Evolutionary conservation across 2,888 invertebrate genomes (phyloP).

Genomic region (Adelognathus sp.): DNA sequence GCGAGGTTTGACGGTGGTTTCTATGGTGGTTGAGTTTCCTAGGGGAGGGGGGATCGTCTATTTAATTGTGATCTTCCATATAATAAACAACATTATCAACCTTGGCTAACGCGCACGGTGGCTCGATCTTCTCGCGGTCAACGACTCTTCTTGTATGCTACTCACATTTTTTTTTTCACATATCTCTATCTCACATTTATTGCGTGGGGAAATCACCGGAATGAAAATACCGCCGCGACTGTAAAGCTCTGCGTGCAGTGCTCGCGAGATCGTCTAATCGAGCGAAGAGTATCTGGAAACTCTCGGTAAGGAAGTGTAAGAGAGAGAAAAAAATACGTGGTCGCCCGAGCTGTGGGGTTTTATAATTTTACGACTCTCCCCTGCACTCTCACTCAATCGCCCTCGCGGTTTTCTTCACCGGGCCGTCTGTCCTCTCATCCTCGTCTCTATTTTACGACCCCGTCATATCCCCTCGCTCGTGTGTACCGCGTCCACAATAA

Average conservation of each 20-base stretch:
- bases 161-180: background rate
- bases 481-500: conserved; percentile 56
- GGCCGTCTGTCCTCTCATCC: conserved; percentile 46
- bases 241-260: conserved; percentile 66
- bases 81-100: conserved; percentile 57
- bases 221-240: conserved; percentile 58
- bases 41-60: conserved; percentile 54
- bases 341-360: conserved; percentile 60
- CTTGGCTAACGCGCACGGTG: conserved; percentile 56
- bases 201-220: conserved; percentile 65
- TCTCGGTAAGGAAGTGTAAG: conserved; percentile 16
- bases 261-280: conserved; percentile 75
- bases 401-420: conserved; percentile 34
- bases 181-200: conserved; percentile 59
- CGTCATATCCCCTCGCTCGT: conserved; percentile 54
- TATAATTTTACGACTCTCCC: conserved; percentile 75
- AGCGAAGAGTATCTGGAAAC: conserved; percentile 59
- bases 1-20: too few relatives aligned
- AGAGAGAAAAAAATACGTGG: background rate
- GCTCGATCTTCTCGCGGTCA: conserved; percentile 61
- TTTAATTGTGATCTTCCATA: conserved; percentile 60
- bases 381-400: conserved; percentile 40
- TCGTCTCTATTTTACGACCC: conserved; percentile 69
- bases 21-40: too few relatives aligned
- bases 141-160: conserved; percentile 50